Evolutionary conservation across 2,797 vertebrate species (phyloP).

Genomic region (Microchirus variegatus): DNA sequence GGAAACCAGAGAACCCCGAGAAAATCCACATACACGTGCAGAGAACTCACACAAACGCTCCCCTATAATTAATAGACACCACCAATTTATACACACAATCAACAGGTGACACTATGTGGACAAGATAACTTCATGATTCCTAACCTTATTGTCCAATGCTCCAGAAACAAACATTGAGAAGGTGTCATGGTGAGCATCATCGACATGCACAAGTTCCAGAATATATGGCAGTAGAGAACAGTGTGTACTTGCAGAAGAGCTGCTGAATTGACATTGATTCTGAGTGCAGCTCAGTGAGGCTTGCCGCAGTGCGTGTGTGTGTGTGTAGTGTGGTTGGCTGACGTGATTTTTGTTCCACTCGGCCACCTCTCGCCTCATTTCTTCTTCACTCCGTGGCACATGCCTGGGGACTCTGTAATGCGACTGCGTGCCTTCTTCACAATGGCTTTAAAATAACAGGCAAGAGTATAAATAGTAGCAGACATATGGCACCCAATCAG

Average conservation of each 20-base stretch:
- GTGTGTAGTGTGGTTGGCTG: slow-evolving; percentile 10
- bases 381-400: slow-evolving; percentile 59
- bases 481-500: slow-evolving; percentile 56
- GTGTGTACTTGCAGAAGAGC: slow-evolving; percentile 32
- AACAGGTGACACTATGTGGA: too few species aligned
- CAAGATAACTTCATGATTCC: too few species aligned
- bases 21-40: too few species aligned
- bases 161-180: too few species aligned
- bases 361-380: slow-evolving; percentile 21
- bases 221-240: not conserved
- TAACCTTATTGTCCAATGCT: too few species aligned
- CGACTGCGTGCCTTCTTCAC: slow-evolving; percentile 44
- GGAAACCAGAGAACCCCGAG: too few species aligned
- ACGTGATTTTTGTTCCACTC: slow-evolving; percentile 10
- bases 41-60: too few species aligned
- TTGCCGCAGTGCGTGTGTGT: slow-evolving; percentile 47
- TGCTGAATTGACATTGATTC: slow-evolving; percentile 48
- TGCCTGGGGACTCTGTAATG: slow-evolving; percentile 46
- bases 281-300: slow-evolving; percentile 50
- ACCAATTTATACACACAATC: too few species aligned
- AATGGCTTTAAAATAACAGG: slow-evolving; percentile 65
- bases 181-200: too few species aligned
- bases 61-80: too few species aligned
- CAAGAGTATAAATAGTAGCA: slow-evolving; percentile 63
- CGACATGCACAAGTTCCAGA: not conserved